These are phyloP conservation scores for Aramus guarauna DNA, from an alignment of 2,113 vertebrate genomes.

Conservation along the genomic window DNA sequence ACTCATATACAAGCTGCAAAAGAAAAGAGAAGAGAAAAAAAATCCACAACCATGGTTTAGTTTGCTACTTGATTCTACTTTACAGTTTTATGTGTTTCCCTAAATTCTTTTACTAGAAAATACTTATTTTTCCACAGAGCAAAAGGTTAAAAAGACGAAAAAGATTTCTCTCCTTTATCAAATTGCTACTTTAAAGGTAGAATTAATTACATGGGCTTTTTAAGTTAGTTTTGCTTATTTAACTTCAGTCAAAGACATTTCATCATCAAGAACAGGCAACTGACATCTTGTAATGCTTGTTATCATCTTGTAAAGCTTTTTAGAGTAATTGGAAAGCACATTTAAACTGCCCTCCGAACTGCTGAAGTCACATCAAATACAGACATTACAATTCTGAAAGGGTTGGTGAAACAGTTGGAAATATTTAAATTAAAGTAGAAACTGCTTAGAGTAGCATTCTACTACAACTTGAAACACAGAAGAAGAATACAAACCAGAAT, in stretches of 20 bases:
- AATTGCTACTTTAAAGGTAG: neutral
- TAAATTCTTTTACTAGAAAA: neutral
- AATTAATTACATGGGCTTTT: neutral
- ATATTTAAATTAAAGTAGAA: conserved; percentile 44
- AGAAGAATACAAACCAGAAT: conserved; percentile 20
- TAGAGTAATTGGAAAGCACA: neutral
- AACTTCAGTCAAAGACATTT: conserved; percentile 8
- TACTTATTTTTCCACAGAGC: neutral
- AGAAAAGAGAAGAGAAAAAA: neutral
- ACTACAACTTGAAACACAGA: conserved; percentile 9
- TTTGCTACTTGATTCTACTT: neutral
- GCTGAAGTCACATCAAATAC: conserved; percentile 38
- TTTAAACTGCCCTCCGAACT: neutral
- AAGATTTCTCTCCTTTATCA: neutral
- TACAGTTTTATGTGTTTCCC: neutral
- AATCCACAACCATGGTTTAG: neutral
- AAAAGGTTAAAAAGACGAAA: neutral
- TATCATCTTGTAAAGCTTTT: conserved; percentile 5
- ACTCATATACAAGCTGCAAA: conserved; percentile 96
- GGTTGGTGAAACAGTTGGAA: conserved; percentile 9
- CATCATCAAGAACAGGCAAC: neutral
- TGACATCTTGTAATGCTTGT: neutral
- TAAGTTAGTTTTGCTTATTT: conserved; percentile 33
- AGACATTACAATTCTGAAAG: conserved; percentile 26
- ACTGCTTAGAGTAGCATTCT: conserved; percentile 2